Conservation (phyloP, 2,113 vertebrate species). For the Cyprinodon variegatus region DNA sequence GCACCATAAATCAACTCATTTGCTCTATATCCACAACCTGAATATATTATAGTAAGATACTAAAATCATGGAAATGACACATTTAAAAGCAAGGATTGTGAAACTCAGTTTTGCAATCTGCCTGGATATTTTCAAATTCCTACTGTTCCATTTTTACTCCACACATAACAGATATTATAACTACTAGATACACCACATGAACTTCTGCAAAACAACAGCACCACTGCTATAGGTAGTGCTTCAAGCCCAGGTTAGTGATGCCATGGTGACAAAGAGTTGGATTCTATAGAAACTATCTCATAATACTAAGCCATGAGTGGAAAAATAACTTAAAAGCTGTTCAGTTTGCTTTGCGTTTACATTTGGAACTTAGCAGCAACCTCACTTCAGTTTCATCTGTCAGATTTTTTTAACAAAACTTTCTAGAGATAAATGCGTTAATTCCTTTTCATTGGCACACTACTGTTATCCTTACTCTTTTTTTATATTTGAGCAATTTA, state of each 20-base stretch:
- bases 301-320: background rate
- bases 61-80: background rate
- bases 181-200: background rate
- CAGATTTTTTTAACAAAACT: background rate
- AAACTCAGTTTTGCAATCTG: background rate
- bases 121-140: background rate
- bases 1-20: too few relatives aligned
- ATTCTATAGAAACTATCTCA: background rate
- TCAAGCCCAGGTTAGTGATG: background rate
- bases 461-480: background rate
- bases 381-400: background rate
- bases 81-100: background rate
- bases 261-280: background rate
- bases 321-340: background rate
- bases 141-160: background rate
- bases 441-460: background rate
- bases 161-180: background rate
- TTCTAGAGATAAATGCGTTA: background rate
- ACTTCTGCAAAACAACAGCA: background rate
- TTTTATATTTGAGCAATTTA: slow-evolving; percentile 16
- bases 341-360: background rate
- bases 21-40: too few relatives aligned
- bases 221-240: background rate
- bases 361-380: too few relatives aligned
- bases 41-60: too few relatives aligned